Base-by-base conservation (phyloP, 2,888 invertebrate species). In the Hirtodrosophila histrioides region DNA sequence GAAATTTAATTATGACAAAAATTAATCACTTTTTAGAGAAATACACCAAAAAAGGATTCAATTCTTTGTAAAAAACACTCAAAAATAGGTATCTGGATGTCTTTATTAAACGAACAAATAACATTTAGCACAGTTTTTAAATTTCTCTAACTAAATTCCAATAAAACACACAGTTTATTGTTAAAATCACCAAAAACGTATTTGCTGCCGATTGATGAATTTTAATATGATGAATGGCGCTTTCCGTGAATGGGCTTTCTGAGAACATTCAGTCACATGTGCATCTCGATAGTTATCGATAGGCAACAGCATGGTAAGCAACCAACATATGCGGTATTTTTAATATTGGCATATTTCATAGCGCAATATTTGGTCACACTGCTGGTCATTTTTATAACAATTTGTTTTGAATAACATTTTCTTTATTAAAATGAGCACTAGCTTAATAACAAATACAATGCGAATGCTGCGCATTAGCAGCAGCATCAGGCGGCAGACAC, bases 371-470 rank as follows among this genome's bases (percentile, higher is more conserved):
- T 35, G 50, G 69, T 41, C 69, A 69, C 55, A 58, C 57, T 37
- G n/a, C n/a, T n/a, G n/a, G n/a, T 10, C 1, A 0, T 3, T 4
- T 17, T 12, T 40, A 4, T 2, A 12, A n/a, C 24, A 48, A 27
- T 51, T 44, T 23, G 27, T 46, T 64, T 64, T 36, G 3, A 12
- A 37, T 9, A 3, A 17, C 23, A 11, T 31, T 53, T 51, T 5
- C 4, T 65, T n/a, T 41, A 57, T 65, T 37, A 61, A 66, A 66
- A 86, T 80, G 87, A 81, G 36, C 39, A 33, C 41, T 11, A 60
- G 46, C 5, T 39, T 78, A n/a, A 29, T 81, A 37, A 39, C 39
- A 31, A 70, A 45, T 7, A 39, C 78, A 7, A 31, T 78, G 3
- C 78, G 68, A 1, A 5, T 70, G 23, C 29, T 81, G 9, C 66